A percentile compares a stretch with the other conserved stretches of the same genome.
These are phyloP conservation scores for Lophius piscatorius DNA, from an alignment of 2,113 vertebrate genomes.

Conservation along the genomic window DNA sequence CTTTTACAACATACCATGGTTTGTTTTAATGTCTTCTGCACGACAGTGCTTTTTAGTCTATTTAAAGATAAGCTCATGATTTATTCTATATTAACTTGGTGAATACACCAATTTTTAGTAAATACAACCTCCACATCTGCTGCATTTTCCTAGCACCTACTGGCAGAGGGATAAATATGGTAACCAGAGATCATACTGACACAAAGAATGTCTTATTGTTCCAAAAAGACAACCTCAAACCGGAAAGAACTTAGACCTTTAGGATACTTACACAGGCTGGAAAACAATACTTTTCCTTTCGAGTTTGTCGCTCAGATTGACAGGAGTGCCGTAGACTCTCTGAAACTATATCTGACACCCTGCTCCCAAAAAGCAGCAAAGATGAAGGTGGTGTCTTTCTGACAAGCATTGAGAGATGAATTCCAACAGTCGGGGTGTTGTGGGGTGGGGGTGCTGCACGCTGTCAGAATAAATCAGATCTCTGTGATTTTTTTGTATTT, in stretches of 20 bases:
- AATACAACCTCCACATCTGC: background rate
- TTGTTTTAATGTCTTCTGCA: background rate
- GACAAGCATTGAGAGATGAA: background rate
- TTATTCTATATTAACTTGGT: too few relatives aligned
- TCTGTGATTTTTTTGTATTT: constrained; percentile 30
- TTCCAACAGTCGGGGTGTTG: background rate
- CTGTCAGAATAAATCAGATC: constrained; percentile 28
- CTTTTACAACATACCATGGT: background rate
- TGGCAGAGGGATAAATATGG: too few relatives aligned
- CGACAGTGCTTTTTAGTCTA: background rate
- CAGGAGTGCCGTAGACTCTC: background rate
- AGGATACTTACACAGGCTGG: background rate
- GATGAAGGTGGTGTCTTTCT: background rate
- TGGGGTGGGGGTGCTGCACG: too few relatives aligned
- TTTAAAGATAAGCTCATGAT: too few relatives aligned
- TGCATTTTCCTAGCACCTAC: background rate
- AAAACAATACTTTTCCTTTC: constrained; percentile 5
- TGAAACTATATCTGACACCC: constrained; percentile 11
- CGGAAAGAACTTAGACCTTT: background rate
- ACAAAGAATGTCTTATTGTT: background rate
- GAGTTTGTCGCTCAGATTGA: constrained; percentile 6
- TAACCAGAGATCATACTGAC: too few relatives aligned
- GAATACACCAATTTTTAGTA: too few relatives aligned
- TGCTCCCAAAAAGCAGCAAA: constrained; percentile 8
- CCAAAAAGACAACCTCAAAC: constrained; percentile 8